Conservation (phyloP, 2,888 invertebrate species). For the Macrosoma leucophasiata region DNA sequence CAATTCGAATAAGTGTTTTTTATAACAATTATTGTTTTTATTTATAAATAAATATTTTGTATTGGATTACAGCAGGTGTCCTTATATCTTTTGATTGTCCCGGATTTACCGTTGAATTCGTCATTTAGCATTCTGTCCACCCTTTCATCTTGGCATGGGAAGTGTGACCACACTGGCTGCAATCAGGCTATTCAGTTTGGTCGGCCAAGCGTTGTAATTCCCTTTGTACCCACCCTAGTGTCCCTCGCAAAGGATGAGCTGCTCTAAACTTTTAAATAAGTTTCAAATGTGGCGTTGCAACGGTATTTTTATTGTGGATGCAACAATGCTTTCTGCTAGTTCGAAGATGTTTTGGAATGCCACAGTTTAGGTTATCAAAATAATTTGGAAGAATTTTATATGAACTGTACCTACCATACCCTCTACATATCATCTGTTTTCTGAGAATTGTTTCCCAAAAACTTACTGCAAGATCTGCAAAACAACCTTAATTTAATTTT, state of each 20-base stretch:
- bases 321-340: neutral
- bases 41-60: too few species aligned
- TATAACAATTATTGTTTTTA: too few species aligned
- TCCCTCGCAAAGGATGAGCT: neutral
- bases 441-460: too few species aligned
- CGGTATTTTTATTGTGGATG: neutral
- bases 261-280: neutral
- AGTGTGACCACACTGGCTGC: conserved; percentile 31
- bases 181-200: conserved; percentile 64
- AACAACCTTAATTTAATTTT: too few species aligned
- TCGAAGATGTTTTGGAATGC: neutral
- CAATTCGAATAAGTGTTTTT: too few species aligned
- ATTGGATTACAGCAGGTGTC: too few species aligned
- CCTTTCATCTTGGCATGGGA: conserved; percentile 19
- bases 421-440: too few species aligned
- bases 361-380: conserved; percentile 1
- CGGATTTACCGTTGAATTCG: conserved; percentile 6
- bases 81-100: conserved; percentile 6
- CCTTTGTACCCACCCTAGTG: conserved; percentile 13
- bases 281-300: neutral
- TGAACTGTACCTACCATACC: too few species aligned
- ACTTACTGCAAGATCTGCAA: too few species aligned
- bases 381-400: too few species aligned
- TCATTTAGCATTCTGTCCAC: conserved; percentile 4
- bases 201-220: conserved; percentile 47